Percentiles rank a stretch among this genome's conserved stretches.
phyloP scores from a whole-genome alignment of 2,113 vertebrate species.

The Cercocebus atys region DNA sequence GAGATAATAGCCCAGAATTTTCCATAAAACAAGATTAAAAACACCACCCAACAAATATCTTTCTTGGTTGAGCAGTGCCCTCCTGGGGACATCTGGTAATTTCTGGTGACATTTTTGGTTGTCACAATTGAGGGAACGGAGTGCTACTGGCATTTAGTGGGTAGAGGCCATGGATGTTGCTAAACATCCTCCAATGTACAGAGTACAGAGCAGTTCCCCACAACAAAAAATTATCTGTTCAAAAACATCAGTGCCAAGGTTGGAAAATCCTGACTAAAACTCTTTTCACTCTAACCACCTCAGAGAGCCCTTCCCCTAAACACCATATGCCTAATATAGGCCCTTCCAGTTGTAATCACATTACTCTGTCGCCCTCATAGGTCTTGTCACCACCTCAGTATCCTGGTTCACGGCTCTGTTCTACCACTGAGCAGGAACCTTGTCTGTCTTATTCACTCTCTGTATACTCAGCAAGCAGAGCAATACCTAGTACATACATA shows the following conservation, averaged over 20 bases:
- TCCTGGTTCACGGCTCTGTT: no score
- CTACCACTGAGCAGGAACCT: not conserved
- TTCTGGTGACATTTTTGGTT: not conserved
- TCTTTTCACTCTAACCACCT: not conserved
- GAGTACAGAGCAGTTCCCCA: not conserved
- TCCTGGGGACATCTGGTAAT: not conserved
- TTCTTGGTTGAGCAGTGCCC: not conserved
- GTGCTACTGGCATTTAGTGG: no score
- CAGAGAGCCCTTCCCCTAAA: not conserved
- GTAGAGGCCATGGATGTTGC: not conserved
- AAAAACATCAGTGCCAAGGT: accelerated
- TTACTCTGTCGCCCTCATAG: not conserved
- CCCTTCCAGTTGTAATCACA: not conserved
- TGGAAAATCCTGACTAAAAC: no score
- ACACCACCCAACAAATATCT: not conserved
- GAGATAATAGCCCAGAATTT: not conserved
- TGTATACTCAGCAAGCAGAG: not conserved
- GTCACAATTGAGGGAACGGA: not conserved
- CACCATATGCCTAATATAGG: not conserved
- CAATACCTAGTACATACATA: not conserved
- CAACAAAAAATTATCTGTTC: not conserved
- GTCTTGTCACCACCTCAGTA: not conserved
- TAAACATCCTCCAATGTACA: no score
- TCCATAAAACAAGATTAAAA: not conserved
- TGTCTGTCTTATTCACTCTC: not conserved